Conservation (phyloP, 2,888 invertebrate genomes). For the Toxonevra muliebris region DNA sequence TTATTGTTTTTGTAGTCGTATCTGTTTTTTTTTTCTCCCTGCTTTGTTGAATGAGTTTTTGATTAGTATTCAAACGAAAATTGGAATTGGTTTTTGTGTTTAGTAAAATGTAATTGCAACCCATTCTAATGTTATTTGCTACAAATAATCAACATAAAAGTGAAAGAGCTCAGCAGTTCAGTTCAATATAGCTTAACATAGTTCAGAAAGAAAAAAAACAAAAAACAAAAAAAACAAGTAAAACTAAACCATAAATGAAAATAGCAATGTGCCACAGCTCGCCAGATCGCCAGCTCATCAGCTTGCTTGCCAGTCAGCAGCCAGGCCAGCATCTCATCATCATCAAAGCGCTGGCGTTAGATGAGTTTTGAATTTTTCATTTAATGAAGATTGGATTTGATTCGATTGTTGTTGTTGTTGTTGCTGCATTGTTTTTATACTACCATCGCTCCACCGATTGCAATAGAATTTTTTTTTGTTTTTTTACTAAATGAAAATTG, state of each 20-base stretch:
- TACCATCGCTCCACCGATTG: too few relatives aligned
- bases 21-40: neutral
- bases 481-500: conserved; percentile 22
- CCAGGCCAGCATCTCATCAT: neutral
- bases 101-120: conserved; percentile 24
- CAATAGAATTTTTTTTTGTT: neutral
- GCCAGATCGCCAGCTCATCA: too few relatives aligned
- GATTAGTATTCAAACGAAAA: conserved; percentile 26
- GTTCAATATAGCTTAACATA: neutral
- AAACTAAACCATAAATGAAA: conserved; percentile 13
- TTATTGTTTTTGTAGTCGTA: neutral
- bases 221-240: conserved; percentile 20
- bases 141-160: conserved; percentile 7
- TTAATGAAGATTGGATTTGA: conserved; percentile 7
- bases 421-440: too few relatives aligned
- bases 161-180: neutral
- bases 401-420: neutral
- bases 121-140: conserved; percentile 18
- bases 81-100: conserved; percentile 19
- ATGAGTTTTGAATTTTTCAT: conserved; percentile 33
- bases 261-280: too few relatives aligned
- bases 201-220: neutral
- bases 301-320: neutral
- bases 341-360: conserved; percentile 28
- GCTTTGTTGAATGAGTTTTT: conserved; percentile 14